Evolutionary conservation across 2,888 invertebrate species (phyloP).

Genomic region (Horisme vitalbata): DNA sequence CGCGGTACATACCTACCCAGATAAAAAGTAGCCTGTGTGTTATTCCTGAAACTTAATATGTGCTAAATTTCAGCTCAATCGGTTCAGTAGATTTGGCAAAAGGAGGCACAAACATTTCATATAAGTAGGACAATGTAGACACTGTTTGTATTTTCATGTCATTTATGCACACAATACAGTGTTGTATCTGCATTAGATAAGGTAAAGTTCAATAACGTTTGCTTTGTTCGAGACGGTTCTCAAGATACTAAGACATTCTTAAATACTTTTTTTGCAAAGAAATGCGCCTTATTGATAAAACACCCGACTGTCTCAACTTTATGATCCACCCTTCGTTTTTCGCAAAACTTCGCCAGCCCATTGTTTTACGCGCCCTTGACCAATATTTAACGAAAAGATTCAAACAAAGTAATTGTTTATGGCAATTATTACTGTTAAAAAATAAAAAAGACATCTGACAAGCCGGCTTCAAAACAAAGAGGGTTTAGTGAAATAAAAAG

Average conservation of each 20-base stretch:
- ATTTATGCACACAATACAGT: too few species aligned
- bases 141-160: too few species aligned
- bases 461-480: slow-evolving; percentile 36
- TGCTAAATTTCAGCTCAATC: too few species aligned
- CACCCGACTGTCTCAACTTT: slow-evolving; percentile 29
- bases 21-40: too few species aligned
- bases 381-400: slow-evolving; percentile 42
- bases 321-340: slow-evolving; percentile 40
- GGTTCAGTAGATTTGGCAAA: too few species aligned
- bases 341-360: slow-evolving; percentile 42
- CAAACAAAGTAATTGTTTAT: slow-evolving; percentile 44
- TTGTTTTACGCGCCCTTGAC: slow-evolving; percentile 48
- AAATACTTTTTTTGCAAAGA: slow-evolving; percentile 18
- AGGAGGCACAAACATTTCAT: too few species aligned
- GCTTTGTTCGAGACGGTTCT: too few species aligned
- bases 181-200: too few species aligned
- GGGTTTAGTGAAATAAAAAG: slow-evolving; percentile 5
- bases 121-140: too few species aligned
- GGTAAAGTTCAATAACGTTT: too few species aligned
- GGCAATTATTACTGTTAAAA: slow-evolving; percentile 48
- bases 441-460: slow-evolving; percentile 39
- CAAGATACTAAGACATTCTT: slow-evolving; percentile 12
- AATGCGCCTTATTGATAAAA: slow-evolving; percentile 23
- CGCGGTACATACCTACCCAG: too few species aligned
- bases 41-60: too few species aligned